Base-by-base conservation (phyloP, 2,888 invertebrate species). In the Drosophila paucipuncta region DNA sequence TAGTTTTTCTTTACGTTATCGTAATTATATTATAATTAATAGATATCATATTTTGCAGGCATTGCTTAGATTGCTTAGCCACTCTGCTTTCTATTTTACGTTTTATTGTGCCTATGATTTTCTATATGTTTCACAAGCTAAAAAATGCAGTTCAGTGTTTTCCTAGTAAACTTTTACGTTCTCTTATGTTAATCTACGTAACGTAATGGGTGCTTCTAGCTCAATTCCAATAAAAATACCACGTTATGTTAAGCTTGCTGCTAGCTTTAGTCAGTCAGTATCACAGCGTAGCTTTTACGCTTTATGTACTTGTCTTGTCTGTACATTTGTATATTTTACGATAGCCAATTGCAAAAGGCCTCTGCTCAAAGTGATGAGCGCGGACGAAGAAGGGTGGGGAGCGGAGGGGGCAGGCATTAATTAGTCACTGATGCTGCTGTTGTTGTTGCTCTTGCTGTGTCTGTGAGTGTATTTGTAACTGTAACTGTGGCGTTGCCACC, bases 341-440 rank as follows among this genome's bases (percentile, higher is more conserved):
- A 47, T 30, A 65, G 25, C 83, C 83, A 80, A 80, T 80, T 54
- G 55, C 49, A 80, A 53, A 35, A 60, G n/a, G n/a, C 31, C 55
- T 30, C 30, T 30, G 52, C 18, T 25, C n/a, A 25, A 16, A 4
- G 22, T 16, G 16, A 47, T 4, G 22, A 47, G 22, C 16, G 47
- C 1, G 47, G 22, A 9, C 16, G 25, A 1, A 1, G 16, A 16
- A 25, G 47, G 16, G 43, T 10, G n/a, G 25, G 11, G 37, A 28
- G 31, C 4, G 28, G 43, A 25, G 47, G 41, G 49, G 28, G 43
- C 30, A 47, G 50, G 55, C 58, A 72, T 67, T 80, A 80, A 80
- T 80, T 83, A 80, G 64, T 58, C 39, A 11, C n/a, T 52, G 28
- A 30, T 28, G 58, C 37, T 35, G 35, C 54, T 25, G 25, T 39